These are phyloP conservation scores for Bubo blakistoni DNA, from an alignment of 2,113 vertebrate species.

Conservation along the genomic window DNA sequence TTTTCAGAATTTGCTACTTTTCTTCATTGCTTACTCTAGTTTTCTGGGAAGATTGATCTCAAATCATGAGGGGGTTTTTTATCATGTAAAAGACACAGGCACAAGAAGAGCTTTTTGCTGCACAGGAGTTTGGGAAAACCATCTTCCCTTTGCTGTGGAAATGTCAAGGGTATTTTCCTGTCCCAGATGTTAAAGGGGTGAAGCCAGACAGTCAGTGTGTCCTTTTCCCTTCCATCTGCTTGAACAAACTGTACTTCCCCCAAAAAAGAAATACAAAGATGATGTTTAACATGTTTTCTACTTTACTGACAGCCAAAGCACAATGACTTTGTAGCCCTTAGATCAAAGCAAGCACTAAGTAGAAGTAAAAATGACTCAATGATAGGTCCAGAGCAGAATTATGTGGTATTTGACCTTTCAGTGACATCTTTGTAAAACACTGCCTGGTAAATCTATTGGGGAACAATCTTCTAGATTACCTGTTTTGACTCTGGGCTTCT, in stretches of 20 bases:
- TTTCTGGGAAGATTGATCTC: not conserved
- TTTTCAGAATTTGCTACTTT: not conserved
- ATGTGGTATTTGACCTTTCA: not conserved
- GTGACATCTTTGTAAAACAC: not conserved
- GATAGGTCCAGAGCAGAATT: not conserved
- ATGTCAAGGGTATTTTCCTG: not conserved
- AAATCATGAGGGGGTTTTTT: not conserved
- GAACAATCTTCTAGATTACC: not conserved
- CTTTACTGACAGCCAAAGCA: not conserved
- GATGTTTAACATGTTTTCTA: not conserved
- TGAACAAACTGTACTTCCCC: not conserved
- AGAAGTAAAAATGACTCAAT: not conserved
- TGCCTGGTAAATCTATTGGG: not conserved
- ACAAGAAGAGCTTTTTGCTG: not conserved
- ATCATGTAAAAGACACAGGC: not conserved
- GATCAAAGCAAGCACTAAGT: not conserved
- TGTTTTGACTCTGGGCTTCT: not conserved
- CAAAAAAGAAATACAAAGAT: not conserved
- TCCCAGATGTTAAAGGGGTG: not conserved
- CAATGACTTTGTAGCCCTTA: not conserved
- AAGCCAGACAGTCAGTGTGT: not conserved
- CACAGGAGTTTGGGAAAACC: not conserved
- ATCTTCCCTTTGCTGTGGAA: not conserved
- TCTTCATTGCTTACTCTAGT: not conserved
- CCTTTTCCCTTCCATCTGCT: not conserved